Conservation (phyloP, 1,140 invertebrate genomes). For the Apis cerana region DNA sequence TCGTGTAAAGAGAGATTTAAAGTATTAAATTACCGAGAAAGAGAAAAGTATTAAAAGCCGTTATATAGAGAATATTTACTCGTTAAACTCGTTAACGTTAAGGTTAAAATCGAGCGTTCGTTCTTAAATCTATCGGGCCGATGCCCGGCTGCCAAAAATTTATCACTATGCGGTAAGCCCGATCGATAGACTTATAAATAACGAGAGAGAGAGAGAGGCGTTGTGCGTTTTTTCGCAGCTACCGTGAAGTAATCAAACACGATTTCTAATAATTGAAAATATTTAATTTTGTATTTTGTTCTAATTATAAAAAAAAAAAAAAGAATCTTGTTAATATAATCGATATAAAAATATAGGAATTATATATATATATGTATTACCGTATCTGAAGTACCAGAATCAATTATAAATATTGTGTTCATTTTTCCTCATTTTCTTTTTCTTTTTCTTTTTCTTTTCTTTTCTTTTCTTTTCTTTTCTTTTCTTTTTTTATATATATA, state of each 20-base stretch:
- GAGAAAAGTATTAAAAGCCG: constrained; percentile 35
- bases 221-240: background rate
- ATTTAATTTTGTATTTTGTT: constrained; percentile 4
- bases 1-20: constrained; percentile 25
- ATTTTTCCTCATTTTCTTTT: background rate
- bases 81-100: constrained; percentile 35
- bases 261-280: background rate
- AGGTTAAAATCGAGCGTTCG: constrained; percentile 8
- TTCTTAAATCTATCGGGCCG: background rate
- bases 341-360: background rate
- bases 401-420: background rate
- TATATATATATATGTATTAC: background rate
- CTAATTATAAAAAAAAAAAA: background rate
- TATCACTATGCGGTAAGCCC: constrained; percentile 4
- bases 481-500: too few relatives aligned
- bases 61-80: constrained; percentile 33
- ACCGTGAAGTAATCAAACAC: background rate
- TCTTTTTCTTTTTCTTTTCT: too few relatives aligned
- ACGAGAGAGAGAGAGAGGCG: too few relatives aligned
- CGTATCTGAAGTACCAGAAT: background rate
- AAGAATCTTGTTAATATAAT: background rate
- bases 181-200: constrained; percentile 1
- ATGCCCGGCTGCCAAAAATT: constrained; percentile 19
- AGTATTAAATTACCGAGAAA: constrained; percentile 43
- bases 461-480: too few relatives aligned